Conservation (phyloP, 2,113 vertebrate genomes). For the Melozone crissalis region DNA sequence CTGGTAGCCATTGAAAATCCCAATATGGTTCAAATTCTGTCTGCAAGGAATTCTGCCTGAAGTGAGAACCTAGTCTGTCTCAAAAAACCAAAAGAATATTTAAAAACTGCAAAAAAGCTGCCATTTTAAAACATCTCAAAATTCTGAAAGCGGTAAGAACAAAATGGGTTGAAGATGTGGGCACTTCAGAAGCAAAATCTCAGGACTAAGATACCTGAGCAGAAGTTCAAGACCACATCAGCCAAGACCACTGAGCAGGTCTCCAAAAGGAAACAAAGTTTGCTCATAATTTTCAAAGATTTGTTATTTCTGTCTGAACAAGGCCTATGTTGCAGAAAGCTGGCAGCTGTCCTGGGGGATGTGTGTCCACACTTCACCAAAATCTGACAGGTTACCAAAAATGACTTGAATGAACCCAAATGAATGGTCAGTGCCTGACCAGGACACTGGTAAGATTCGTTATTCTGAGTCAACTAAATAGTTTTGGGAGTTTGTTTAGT, state of each 20-base stretch:
- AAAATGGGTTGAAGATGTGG: neutral
- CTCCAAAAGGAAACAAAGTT: neutral
- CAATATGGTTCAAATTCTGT: neutral
- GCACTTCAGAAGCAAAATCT: neutral
- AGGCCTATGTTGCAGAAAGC: neutral
- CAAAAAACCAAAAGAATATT: neutral
- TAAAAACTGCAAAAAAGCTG: neutral
- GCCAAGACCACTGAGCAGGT: neutral
- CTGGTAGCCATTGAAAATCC: neutral
- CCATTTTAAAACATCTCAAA: neutral
- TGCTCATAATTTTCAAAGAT: neutral
- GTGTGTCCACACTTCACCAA: neutral
- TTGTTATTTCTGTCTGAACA: neutral
- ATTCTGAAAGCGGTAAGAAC: neutral
- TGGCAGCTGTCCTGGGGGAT: neutral
- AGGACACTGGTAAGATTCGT: neutral
- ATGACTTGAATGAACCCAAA: neutral
- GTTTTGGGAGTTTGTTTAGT: neutral
- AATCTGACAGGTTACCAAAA: neutral
- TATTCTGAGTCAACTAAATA: neutral
- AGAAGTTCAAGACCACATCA: neutral
- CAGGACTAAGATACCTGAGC: neutral
- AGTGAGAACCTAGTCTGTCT: neutral
- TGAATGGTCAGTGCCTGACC: rapidly evolving
- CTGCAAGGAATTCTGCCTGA: neutral